phyloP scores from a whole-genome alignment of 2,888 invertebrate genomes.

The Cheilosia vernalis region DNA sequence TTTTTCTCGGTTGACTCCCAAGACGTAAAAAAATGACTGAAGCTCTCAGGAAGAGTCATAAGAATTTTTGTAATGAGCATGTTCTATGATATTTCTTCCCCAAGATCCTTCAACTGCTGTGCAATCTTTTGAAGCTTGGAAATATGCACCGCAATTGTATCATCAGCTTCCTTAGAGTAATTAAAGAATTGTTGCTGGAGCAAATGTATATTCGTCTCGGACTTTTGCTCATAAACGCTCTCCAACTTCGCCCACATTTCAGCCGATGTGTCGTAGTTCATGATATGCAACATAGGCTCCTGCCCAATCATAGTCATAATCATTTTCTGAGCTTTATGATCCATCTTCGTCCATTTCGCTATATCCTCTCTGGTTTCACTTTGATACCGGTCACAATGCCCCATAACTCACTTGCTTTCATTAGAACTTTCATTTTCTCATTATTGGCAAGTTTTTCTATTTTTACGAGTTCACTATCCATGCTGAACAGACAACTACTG shows the following conservation, averaged over 20 bases:
- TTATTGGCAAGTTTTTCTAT: background rate
- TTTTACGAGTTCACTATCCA: background rate
- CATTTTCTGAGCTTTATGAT: constrained; percentile 17
- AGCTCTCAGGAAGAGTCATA: constrained; percentile 76
- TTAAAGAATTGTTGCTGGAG: constrained; percentile 77
- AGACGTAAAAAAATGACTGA: constrained; percentile 75
- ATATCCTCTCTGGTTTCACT: background rate
- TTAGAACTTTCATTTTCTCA: constrained; percentile 6
- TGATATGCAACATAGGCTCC: constrained; percentile 64
- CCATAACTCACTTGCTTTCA: background rate
- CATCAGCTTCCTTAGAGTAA: constrained; percentile 16
- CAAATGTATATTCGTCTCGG: constrained; percentile 78
- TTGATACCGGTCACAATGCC: background rate
- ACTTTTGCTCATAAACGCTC: constrained; percentile 79
- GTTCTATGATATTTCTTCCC: constrained; percentile 66
- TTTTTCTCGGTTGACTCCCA: constrained; percentile 75
- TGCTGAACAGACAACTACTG: background rate
- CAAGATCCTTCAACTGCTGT: constrained; percentile 64
- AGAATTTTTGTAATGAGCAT: constrained; percentile 76
- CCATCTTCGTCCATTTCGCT: background rate
- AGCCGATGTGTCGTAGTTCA: constrained; percentile 64
- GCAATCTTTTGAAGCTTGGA: constrained; percentile 53
- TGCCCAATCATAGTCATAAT: constrained; percentile 55
- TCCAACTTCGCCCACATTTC: constrained; percentile 70
- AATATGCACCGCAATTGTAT: constrained; percentile 60